Conservation (phyloP, 2,797 vertebrate species). For the Buphagus erythrorhynchus region DNA sequence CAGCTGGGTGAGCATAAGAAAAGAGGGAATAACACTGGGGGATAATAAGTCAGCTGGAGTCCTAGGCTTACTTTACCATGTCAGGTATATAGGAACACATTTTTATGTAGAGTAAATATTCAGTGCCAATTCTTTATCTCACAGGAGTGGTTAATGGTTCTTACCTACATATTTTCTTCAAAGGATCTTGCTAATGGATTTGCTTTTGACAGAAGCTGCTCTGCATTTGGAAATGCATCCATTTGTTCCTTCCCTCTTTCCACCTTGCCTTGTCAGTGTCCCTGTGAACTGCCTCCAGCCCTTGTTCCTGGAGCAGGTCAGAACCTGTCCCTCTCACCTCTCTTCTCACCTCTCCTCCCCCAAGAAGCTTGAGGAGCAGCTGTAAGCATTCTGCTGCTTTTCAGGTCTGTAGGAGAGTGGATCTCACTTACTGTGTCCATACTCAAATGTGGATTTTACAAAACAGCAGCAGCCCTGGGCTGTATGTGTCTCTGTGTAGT, state of each 20-base stretch:
- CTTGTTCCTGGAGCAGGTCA: not conserved
- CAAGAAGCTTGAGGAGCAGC: not conserved
- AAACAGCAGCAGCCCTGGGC: not conserved
- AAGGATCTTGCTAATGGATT: not conserved
- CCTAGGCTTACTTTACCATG: not conserved
- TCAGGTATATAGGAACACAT: not conserved
- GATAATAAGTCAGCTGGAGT: not conserved
- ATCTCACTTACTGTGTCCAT: not conserved
- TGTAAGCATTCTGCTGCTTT: not conserved
- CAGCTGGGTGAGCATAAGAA: not conserved
- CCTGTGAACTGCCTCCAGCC: constrained; percentile 2
- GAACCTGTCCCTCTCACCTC: not conserved
- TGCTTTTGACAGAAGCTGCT: not conserved
- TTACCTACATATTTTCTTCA: not conserved
- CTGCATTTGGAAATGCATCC: not conserved
- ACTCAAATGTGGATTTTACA: not conserved
- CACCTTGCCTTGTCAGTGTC: not conserved
- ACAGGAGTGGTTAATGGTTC: not conserved
- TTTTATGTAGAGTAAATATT: not conserved
- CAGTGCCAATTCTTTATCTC: not conserved
- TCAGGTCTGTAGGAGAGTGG: not conserved
- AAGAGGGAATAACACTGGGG: not conserved
- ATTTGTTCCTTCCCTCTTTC: not conserved
- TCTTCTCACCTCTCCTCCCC: not conserved
- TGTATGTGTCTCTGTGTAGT: not conserved